Conservation (phyloP, 2,888 invertebrate genomes). For the Chouioia cunea region DNA sequence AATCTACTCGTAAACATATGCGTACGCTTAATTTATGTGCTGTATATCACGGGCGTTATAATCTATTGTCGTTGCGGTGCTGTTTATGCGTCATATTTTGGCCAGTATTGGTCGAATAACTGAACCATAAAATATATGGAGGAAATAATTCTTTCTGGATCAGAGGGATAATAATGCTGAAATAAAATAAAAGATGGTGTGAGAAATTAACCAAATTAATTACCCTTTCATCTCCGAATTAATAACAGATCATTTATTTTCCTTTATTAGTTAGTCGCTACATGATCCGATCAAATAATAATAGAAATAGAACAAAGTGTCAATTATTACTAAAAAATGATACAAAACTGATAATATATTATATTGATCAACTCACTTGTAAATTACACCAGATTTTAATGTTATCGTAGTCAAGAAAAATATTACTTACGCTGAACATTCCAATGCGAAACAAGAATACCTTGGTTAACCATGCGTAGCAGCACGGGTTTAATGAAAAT, state of each 20-base stretch:
- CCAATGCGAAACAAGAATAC: constrained; percentile 20
- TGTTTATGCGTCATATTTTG: constrained; percentile 16
- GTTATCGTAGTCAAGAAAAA: background rate
- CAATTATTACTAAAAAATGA: background rate
- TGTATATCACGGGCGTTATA: constrained; percentile 1
- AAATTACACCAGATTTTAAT: background rate
- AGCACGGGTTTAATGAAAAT: constrained; percentile 24
- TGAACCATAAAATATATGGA: background rate
- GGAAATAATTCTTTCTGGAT: background rate
- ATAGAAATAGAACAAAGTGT: background rate
- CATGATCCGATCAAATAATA: background rate
- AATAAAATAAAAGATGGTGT: background rate
- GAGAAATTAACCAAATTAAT: background rate
- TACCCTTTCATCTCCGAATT: background rate
- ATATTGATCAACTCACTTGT: background rate
- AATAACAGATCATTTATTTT: constrained; percentile 5
- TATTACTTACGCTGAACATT: background rate
- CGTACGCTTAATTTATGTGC: constrained; percentile 8
- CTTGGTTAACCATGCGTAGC: constrained; percentile 20
- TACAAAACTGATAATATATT: background rate
- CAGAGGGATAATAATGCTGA: background rate
- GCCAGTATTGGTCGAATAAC: background rate
- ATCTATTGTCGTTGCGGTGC: constrained; percentile 12
- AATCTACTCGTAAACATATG: constrained; percentile 1
- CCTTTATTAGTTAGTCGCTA: background rate